Evolutionary conservation across 1,140 invertebrate genomes (phyloP).

Genomic region (Muscidifurax raptorellus): DNA sequence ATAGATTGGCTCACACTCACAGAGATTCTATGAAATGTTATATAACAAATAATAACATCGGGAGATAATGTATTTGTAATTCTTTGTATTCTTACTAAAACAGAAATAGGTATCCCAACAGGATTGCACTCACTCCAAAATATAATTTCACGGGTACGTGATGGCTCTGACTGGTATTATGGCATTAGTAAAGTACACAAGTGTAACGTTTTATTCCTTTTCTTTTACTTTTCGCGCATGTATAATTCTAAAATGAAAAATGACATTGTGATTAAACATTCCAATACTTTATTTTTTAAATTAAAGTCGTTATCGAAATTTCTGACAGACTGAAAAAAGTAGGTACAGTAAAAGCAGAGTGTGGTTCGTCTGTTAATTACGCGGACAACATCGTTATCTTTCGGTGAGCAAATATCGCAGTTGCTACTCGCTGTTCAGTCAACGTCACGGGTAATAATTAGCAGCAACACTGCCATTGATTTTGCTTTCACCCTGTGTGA

Average conservation of each 20-base stretch:
- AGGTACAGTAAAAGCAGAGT: background rate
- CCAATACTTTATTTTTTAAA: background rate
- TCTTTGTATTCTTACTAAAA: no score
- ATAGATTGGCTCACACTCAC: background rate
- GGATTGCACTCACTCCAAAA: no score
- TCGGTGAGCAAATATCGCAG: background rate
- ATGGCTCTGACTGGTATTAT: no score
- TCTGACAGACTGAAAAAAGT: background rate
- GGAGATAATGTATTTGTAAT: no score
- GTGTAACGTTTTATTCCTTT: no score
- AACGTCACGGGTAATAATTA: background rate
- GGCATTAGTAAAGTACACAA: no score
- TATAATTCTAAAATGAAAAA: background rate
- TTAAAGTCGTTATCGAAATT: background rate
- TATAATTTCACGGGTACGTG: no score
- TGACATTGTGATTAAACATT: background rate
- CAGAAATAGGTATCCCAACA: no score
- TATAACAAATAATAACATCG: no score
- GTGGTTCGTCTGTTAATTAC: background rate
- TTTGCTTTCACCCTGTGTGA: background rate
- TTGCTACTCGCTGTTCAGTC: background rate
- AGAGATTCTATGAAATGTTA: background rate
- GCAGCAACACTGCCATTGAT: background rate
- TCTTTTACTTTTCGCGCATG: no score
- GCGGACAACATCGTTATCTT: background rate